Base-by-base conservation (phyloP, 2,797 vertebrate genomes). In the Sitta carolinensis region DNA sequence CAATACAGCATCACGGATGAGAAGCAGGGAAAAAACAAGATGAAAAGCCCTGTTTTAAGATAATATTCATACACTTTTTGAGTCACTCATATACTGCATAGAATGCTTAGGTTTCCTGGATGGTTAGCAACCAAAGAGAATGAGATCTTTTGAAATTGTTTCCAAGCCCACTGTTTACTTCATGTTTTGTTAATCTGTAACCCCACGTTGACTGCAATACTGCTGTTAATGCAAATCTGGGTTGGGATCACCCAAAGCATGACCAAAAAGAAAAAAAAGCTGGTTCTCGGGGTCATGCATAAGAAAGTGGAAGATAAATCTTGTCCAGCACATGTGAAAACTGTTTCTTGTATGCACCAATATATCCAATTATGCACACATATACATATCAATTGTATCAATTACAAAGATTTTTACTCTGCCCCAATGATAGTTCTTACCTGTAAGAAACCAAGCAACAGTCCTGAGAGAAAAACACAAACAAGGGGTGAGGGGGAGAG, bases 401-500 rank as follows among this genome's bases (percentile, higher is more conserved):
- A 30, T 34, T 38, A 58, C 4, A 42, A 25, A 22, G 48, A 29
- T 45, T 86, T 86, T 72, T 45, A 47, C 11, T 19, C 42, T 38
- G 23, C 7, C 51, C 10, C 51, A 66, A 4, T n/a, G 19, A 43
- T 5, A 47, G 30, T 12, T 80, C 25, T 80, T 51, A 48, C 26
- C 36, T 43, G 10, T 29, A 77, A 77, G 61, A 87, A 59, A 77
- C 16, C 15, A 72, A 83, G 40, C 30, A 79, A 64, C 5, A 61
- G 32, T 17, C 32, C 23, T 72, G 55, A 80, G n/a, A 63, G 10
- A 58, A 52, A 76, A 77, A 21, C 18, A 64, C 47, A 57, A 51
- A 58, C 5, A 23, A 64, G 21, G 5, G 6, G 3, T 2, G 23
- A 5, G 2, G 13, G 3, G 5, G 5, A 3, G 2, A 30, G 1